Base-by-base conservation (phyloP, 2,888 invertebrate genomes). In the Beris chalybata region DNA sequence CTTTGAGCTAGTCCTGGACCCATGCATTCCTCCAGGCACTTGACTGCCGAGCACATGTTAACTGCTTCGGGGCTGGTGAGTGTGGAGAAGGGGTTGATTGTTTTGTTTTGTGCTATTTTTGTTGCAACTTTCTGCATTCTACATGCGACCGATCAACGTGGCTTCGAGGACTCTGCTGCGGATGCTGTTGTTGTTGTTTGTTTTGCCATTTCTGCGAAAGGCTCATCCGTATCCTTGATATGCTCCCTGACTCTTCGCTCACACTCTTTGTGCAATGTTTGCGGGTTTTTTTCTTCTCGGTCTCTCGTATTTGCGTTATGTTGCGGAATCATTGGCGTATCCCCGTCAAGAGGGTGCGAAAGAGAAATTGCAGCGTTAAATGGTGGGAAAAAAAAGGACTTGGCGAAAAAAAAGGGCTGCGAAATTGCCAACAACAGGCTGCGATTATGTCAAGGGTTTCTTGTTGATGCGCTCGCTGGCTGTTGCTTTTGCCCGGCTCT, bases 111-210 rank as follows among this genome's bases (percentile, higher is more conserved):
- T 30, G 31, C 15, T 50, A 50, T 61, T 61, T 47, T 61, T 52
- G 52, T 45, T 61, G 61, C 61, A 61, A 50, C 52, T 61, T 56
- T 61, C 61, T 61, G 61, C 61, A 61, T 61, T 32, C 59, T 59
- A 59, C 50, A 32, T 48, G 59, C 50, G 50, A 3, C 22, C 22
- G 22, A 2, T 22, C 22, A 22, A 22, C 22, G 22, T 3, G 22
- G 7, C 30, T 48, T 48, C 50, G 29, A 61, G 61, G 15, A 38
- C 61, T 32, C 50, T 50, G 9, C 50, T 50, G 9, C 38, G 32
- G 38, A 43, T 43, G n/a, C 22, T 52, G 50, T 61, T 61, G 52
- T 30, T 48, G 13, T 29, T 52, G 31, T 7, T 52, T 48, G 6
- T 50, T 45, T 32, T 6, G 15, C 52, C 29, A n/a, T 32, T 22